A percentile compares a stretch with the other conserved stretches of the same genome.
phyloP scores from a whole-genome alignment of 1,140 invertebrate species.

The Hydropsyche tenuis region DNA sequence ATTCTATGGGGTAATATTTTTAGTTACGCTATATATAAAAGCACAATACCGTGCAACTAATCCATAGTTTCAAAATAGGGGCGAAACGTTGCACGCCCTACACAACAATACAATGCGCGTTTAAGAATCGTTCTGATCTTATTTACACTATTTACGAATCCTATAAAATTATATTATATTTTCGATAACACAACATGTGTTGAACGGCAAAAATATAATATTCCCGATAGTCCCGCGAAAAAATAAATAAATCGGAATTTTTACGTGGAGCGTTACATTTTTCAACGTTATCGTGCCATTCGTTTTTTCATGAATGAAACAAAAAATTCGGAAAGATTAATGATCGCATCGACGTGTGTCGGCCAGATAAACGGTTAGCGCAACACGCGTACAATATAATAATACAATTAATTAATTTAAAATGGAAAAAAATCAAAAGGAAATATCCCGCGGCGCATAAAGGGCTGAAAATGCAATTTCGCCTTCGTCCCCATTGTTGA shows the following conservation, averaged over 20 bases:
- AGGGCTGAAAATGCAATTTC: constrained; percentile 20
- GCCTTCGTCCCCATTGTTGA: neutral
- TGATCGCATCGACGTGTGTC: constrained; percentile 23
- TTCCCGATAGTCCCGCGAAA: no score
- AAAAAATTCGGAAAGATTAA: constrained; percentile 1
- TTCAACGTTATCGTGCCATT: neutral
- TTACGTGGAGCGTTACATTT: no score
- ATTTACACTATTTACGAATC: no score
- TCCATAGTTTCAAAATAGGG: no score
- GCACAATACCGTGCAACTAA: neutral
- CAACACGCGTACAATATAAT: neutral
- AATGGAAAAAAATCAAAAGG: neutral
- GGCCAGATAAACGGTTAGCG: constrained; percentile 30
- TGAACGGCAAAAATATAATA: no score
- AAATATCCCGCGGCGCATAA: constrained; percentile 20
- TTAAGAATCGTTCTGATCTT: no score
- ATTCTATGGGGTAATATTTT: constrained; percentile 7
- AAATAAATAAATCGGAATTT: no score
- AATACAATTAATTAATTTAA: constrained; percentile 29
- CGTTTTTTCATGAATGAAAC: neutral
- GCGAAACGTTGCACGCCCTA: no score
- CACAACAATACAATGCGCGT: no score
- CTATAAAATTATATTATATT: no score
- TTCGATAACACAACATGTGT: no score
- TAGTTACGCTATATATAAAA: constrained; percentile 15